Conservation (phyloP, 2,113 vertebrate species). For the Takifugu flavidus region DNA sequence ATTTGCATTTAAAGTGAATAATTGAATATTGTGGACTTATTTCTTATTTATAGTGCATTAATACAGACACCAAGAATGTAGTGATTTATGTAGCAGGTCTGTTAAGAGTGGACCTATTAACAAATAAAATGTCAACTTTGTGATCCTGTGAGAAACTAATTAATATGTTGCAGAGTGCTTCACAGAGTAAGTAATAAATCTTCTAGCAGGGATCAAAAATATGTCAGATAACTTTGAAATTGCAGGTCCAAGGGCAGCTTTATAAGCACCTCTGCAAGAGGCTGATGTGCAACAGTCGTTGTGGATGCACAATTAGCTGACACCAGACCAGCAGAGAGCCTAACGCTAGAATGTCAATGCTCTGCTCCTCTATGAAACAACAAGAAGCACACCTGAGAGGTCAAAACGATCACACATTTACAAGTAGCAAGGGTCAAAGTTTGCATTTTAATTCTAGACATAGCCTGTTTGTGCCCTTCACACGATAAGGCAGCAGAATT, state of each 20-base stretch:
- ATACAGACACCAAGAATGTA: no score
- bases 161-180: slow-evolving; percentile 13
- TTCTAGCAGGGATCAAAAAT: slow-evolving; percentile 17
- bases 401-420: neutral
- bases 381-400: no score
- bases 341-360: slow-evolving; percentile 30
- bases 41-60: no score
- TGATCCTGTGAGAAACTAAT: slow-evolving; percentile 12
- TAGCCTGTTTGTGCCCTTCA: no score
- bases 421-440: neutral
- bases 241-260: slow-evolving; percentile 17
- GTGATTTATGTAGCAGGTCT: neutral
- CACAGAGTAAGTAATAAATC: slow-evolving; percentile 8
- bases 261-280: slow-evolving; percentile 26
- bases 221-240: slow-evolving; percentile 32
- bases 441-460: neutral
- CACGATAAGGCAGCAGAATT: neutral
- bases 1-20: no score
- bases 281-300: slow-evolving; percentile 10
- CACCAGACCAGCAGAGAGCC: slow-evolving; percentile 13
- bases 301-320: slow-evolving; percentile 16
- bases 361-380: neutral
- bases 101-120: slow-evolving; percentile 6
- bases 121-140: slow-evolving; percentile 7
- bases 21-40: no score